Base-by-base conservation (phyloP, 92 coral and sea anemone genomes). In the Desmophyllum pertusum region DNA sequence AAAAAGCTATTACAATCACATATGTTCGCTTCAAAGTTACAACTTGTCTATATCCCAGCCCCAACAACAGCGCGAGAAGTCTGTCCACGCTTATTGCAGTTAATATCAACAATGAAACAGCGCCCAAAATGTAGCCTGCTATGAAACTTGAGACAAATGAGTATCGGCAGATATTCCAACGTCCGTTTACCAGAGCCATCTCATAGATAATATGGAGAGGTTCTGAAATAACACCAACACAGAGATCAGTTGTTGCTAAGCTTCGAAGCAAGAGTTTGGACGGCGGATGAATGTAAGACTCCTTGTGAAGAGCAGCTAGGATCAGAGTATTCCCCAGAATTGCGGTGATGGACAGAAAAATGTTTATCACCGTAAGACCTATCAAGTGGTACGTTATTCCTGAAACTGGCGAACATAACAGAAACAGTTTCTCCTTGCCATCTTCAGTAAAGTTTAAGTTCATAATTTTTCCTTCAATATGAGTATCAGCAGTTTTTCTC, bases 11-110 rank as follows among this genome's bases (percentile, higher is more conserved):
- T 7, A 33, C 42, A 66, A 66, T 23, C 42, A 66, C 25, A 31
- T 31, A 46, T 15, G 78, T 29, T 48, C 61, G 59, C 40, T 73
- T 46, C 3, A 43, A 46, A 43, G 70, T 55, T 21, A 81, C 85
- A 69, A 25, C 29, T 5, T 81, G 64, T 39, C 36, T 30, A 50
- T 68, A 69, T 36, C 65, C 45, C 41, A 7, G 75, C 14, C 36
- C 41, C 70, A 69, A 37, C 14, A 19, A 38, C 39, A 81, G 48
- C 37, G 45, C 50, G 4, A 55, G 69, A 3, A 76, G 66, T 52
- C 68, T 21, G 66, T 76, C 69, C 66, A 76, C 81, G 37, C 81
- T 53, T 59, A 76, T 36, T 37, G 68, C 43, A 27, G 81, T 76
- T 50, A 76, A 7, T 17, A 69, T 38, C 42, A 38, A 19, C 31